phyloP scores from a whole-genome alignment of 2,797 vertebrate species.

The Mus caroli region DNA sequence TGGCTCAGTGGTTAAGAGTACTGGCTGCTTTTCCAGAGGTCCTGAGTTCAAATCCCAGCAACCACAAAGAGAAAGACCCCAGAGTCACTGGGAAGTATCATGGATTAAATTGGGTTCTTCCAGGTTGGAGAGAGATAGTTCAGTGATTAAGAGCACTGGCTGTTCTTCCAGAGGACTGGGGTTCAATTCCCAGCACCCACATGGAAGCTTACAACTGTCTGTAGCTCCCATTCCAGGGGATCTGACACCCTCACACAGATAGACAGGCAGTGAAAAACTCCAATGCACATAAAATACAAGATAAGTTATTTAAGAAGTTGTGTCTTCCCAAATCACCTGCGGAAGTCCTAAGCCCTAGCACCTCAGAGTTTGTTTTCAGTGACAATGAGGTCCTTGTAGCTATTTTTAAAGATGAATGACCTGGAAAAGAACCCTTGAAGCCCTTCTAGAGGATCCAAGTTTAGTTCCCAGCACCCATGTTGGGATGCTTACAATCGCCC shows the following conservation, averaged over 20 bases:
- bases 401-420: not conserved
- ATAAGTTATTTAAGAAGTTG: not conserved
- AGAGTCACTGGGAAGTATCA: not conserved
- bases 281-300: not conserved
- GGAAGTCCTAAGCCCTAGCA: not conserved
- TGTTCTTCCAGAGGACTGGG: not conserved
- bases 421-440: not conserved
- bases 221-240: not conserved
- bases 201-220: not conserved
- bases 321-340: too few species aligned
- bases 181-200: not conserved
- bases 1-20: too few species aligned
- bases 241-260: not conserved
- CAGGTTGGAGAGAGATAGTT: not conserved
- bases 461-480: not conserved
- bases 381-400: not conserved
- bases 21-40: too few species aligned
- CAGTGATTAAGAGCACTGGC: not conserved
- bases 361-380: not conserved
- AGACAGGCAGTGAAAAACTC: not conserved
- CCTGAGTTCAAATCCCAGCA: too few species aligned
- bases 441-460: not conserved
- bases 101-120: not conserved
- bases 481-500: not conserved
- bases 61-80: not conserved